Conservation (phyloP, 2,113 vertebrate species). For the Trichomycterus rosablanca region DNA sequence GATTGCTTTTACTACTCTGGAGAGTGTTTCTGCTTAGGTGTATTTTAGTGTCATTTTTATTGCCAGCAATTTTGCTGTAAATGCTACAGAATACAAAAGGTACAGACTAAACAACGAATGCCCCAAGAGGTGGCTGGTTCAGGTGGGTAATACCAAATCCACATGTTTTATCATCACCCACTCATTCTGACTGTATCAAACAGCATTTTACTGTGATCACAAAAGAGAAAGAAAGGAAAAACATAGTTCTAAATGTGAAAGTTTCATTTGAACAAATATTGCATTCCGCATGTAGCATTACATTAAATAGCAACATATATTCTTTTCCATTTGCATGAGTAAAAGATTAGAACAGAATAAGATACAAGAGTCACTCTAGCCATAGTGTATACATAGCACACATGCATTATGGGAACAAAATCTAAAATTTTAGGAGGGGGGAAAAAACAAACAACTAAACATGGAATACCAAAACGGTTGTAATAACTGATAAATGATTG, state of each 20-base stretch:
- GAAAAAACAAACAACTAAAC: constrained; percentile 23
- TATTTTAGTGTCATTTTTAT: constrained; percentile 43
- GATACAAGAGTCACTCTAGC: constrained; percentile 54
- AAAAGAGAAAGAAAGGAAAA: constrained; percentile 34
- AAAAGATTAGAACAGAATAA: constrained; percentile 45
- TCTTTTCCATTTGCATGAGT: constrained; percentile 54
- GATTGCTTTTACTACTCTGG: constrained; percentile 9
- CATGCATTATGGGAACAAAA: constrained; percentile 66
- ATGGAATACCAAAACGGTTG: constrained; percentile 41
- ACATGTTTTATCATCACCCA: constrained; percentile 13
- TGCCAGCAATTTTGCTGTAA: constrained; percentile 39
- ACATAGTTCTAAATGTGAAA: constrained; percentile 55
- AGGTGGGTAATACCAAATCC: constrained; percentile 17
- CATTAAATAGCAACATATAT: constrained; percentile 59
- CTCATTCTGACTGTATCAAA: constrained; percentile 47
- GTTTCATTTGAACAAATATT: constrained; percentile 55
- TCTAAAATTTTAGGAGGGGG: constrained; percentile 44
- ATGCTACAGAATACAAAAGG: constrained; percentile 36
- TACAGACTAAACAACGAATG: constrained; percentile 24
- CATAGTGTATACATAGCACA: constrained; percentile 55
- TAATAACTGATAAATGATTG: constrained; percentile 65
- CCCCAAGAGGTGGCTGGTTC: constrained; percentile 28
- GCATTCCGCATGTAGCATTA: constrained; percentile 55
- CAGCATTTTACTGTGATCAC: constrained; percentile 39
- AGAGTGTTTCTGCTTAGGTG: constrained; percentile 17